Evolutionary conservation across 2,888 invertebrate genomes (phyloP).

Genomic region (Plusia festucae): DNA sequence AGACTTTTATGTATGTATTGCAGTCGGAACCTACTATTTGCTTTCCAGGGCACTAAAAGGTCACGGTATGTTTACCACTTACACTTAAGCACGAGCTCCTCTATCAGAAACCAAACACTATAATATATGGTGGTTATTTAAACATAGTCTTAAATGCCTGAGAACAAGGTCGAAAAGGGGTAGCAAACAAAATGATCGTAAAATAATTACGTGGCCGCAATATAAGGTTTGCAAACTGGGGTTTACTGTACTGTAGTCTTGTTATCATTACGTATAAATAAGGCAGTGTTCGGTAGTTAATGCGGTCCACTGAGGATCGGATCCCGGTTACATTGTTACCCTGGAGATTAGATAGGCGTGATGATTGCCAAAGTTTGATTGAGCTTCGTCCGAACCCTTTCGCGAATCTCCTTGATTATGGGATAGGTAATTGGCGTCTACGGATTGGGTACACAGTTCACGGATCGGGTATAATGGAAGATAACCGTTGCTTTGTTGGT

Average conservation of each 20-base stretch:
- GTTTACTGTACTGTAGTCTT: constrained; percentile 62
- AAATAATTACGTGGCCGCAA: constrained; percentile 52
- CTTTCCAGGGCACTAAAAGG: too few relatives aligned
- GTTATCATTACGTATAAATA: constrained; percentile 82
- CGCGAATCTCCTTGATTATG: constrained; percentile 80
- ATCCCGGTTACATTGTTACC: constrained; percentile 83
- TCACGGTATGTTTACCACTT: too few relatives aligned
- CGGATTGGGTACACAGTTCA: constrained; percentile 71
- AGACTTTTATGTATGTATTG: too few relatives aligned
- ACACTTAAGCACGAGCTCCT: too few relatives aligned
- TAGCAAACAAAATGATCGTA: constrained; percentile 42
- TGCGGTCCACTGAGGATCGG: constrained; percentile 78
- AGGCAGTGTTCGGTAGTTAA: constrained; percentile 69
- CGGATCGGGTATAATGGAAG: constrained; percentile 65
- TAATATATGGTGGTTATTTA: constrained; percentile 18
- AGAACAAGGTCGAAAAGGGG: constrained; percentile 25
- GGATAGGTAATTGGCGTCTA: constrained; percentile 78
- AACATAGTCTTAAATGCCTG: constrained; percentile 44
- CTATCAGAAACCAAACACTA: too few relatives aligned
- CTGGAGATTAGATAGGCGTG: constrained; percentile 84
- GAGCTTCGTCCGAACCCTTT: constrained; percentile 83
- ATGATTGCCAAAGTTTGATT: constrained; percentile 88
- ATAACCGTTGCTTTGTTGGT: constrained; percentile 61
- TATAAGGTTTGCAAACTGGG: constrained; percentile 47
- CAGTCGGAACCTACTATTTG: too few relatives aligned